Evolutionary conservation across 1,140 invertebrate genomes (phyloP), one percentile per base, ranked within the genome.

Genomic region (Lucilia sericata): DNA sequence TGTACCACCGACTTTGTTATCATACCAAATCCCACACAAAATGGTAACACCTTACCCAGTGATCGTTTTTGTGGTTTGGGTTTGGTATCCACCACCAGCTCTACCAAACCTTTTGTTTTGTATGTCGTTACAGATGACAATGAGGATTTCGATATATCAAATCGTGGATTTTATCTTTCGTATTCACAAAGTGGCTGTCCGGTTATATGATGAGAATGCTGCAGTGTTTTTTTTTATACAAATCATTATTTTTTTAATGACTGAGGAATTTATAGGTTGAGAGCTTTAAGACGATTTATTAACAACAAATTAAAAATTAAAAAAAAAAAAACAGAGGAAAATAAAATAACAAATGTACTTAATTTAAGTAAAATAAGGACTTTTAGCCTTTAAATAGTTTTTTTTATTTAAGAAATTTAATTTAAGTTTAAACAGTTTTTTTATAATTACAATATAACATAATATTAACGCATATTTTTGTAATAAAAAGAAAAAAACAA

Each of bases 61-160:
- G 95, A 96, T 87, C 92, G 96, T 74, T 96, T 95, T 91, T 96
- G 96, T 88, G 95, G 95, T 2, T 92, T 95, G 82, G 93, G 93
- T 34, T 94, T 96, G 86, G 90, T 93, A 2, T 90, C 94, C 30
- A 94, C 94, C 83, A 93, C 93, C 36, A 94, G 95, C 93, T 91
- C 92, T 92, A 93, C 91, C 0, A 95, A 94, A 86, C 96, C 95
- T 0, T 96, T 96, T 90, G 94, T 95, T 0, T 88, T 97, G 70
- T 95, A 94, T 60, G 94, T 95, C 2, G 93, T 95, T 2, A 96
- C 95, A 0, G 92, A 96, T 90, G 92, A 87, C 3, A 92, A 92
- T 85, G 94, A 94, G 88, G 88, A 91, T 42, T 90, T 92, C 10
- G 95, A 96, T 86, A 92, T 93, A 84, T 94, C 93, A 55, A 96